phyloP scores from a whole-genome alignment of 2,888 invertebrate genomes.

The Phalera bucephala region DNA sequence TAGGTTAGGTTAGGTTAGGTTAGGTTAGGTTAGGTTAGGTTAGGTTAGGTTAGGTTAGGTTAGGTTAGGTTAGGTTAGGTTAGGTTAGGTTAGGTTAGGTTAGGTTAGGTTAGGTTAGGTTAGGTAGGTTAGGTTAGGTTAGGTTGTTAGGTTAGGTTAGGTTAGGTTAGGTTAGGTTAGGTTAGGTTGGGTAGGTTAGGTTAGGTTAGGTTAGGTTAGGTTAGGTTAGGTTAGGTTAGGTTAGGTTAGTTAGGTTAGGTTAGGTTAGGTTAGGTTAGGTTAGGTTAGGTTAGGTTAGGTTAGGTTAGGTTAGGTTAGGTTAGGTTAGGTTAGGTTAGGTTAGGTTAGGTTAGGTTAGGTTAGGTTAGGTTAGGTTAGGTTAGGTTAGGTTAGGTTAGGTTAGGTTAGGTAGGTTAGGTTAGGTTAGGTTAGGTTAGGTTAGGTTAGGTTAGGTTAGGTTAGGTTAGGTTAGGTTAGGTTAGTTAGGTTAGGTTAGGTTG shows the following conservation, averaged over 20 bases:
- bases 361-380: slow-evolving; percentile 16
- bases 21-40: slow-evolving; percentile 11
- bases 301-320: too few species aligned
- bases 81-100: slow-evolving; percentile 14
- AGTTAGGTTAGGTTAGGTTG: too few species aligned
- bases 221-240: slow-evolving; percentile 14
- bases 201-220: slow-evolving; percentile 15
- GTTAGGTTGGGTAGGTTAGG: too few species aligned
- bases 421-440: slow-evolving; percentile 15
- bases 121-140: too few species aligned
- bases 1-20: slow-evolving; percentile 12
- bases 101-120: slow-evolving; percentile 16
- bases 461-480: slow-evolving; percentile 11
- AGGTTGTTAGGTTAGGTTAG: too few species aligned
- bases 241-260: slow-evolving; percentile 15
- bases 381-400: slow-evolving; percentile 15
- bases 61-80: slow-evolving; percentile 10
- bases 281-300: slow-evolving; percentile 12
- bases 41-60: slow-evolving; percentile 10
- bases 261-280: slow-evolving; percentile 11
- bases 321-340: slow-evolving; percentile 12
- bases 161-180: slow-evolving; percentile 14
- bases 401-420: too few species aligned
- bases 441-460: slow-evolving; percentile 11
- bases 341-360: not conserved